These are phyloP conservation scores for Cephus spinipes DNA, from an alignment of 2,888 invertebrate genomes.

Conservation along the genomic window DNA sequence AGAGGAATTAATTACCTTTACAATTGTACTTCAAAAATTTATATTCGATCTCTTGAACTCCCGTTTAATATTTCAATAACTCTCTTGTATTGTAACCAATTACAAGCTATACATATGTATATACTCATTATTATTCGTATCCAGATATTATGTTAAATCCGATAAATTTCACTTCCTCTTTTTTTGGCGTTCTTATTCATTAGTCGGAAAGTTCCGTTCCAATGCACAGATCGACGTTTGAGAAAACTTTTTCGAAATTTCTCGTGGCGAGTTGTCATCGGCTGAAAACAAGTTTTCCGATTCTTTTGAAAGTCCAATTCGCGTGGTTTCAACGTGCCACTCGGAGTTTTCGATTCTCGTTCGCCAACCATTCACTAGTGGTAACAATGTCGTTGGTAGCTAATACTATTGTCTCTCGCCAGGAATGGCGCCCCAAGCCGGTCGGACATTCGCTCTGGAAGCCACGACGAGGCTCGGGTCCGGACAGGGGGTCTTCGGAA, in stretches of 20 bases:
- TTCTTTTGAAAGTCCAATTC: neutral
- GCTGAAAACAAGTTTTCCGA: conserved; percentile 4
- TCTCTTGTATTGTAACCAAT: neutral
- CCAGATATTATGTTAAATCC: neutral
- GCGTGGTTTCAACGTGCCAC: neutral
- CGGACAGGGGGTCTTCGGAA: neutral
- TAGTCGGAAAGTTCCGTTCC: neutral
- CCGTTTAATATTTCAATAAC: neutral
- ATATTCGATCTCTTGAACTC: neutral
- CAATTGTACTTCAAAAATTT: neutral
- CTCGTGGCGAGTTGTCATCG: neutral
- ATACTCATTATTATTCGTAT: neutral
- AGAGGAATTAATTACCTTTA: neutral
- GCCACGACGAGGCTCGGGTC: neutral
- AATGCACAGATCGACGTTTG: neutral
- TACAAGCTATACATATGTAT: neutral
- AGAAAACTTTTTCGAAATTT: neutral
- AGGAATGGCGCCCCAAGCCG: neutral
- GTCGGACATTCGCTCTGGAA: neutral
- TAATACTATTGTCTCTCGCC: conserved; percentile 10
- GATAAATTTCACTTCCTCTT: neutral
- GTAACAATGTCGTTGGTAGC: conserved; percentile 15
- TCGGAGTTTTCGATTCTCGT: conserved; percentile 11
- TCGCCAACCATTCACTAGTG: conserved; percentile 10
- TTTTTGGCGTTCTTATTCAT: neutral